phyloP scores from a whole-genome alignment of 2,888 invertebrate species.

The Sicus ferrugineus region DNA sequence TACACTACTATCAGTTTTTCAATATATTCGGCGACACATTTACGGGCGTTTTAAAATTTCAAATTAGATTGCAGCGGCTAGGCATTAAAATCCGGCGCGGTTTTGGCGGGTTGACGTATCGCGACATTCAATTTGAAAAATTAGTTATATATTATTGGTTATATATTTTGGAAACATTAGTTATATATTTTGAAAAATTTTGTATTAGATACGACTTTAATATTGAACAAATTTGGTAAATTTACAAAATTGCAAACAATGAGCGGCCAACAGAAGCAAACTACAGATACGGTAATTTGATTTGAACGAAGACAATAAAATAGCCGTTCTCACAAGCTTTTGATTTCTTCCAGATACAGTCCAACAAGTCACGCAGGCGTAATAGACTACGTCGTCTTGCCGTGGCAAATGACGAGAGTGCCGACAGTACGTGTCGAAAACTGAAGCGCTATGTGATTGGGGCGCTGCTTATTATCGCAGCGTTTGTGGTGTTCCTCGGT shows the following conservation, averaged over 20 bases:
- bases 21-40: no score
- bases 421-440: not conserved
- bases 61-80: no score
- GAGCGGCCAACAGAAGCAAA: not conserved
- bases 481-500: constrained; percentile 35
- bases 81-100: no score
- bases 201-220: no score
- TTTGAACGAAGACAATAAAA: not conserved
- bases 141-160: not conserved
- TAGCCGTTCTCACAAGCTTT: not conserved
- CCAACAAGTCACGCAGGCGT: constrained; percentile 32
- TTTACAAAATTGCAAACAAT: not conserved
- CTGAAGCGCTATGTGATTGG: constrained; percentile 36
- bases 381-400: constrained; percentile 41
- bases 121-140: no score
- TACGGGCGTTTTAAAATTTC: no score
- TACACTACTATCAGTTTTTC: no score
- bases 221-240: not conserved
- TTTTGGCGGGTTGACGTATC: no score
- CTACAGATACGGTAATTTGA: not conserved
- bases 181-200: no score
- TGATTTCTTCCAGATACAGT: constrained; percentile 19
- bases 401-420: constrained; percentile 4
- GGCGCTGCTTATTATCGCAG: constrained; percentile 27
- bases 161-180: not conserved